phyloP scores from a whole-genome alignment of 2,113 vertebrate species.

The Rana temporaria region DNA sequence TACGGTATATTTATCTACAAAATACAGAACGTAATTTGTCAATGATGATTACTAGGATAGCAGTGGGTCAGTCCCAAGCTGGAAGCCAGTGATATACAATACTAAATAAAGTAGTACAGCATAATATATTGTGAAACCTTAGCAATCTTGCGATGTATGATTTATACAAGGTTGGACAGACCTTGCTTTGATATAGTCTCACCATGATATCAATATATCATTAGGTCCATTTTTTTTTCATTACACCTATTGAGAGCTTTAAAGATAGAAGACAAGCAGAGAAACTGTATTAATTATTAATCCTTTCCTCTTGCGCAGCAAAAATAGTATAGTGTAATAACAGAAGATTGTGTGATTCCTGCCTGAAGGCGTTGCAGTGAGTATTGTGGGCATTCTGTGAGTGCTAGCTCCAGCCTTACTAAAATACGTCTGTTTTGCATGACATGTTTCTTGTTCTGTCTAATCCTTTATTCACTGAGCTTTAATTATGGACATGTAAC shows the following conservation, averaged over 20 bases:
- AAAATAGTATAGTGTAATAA: conserved; percentile 34
- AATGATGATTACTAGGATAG: not conserved
- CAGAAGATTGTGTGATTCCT: not conserved
- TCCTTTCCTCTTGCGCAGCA: conserved; percentile 14
- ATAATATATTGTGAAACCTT: not conserved
- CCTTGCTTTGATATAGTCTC: conserved; percentile 44
- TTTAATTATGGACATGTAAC: not conserved
- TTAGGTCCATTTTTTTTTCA: conserved; percentile 38
- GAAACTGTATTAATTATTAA: conserved; percentile 49
- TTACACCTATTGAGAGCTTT: conserved; percentile 42
- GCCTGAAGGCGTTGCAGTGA: conserved; percentile 8
- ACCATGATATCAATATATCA: conserved; percentile 42
- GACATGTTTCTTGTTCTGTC: not conserved
- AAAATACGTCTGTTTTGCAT: not conserved
- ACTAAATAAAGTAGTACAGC: conserved; percentile 16
- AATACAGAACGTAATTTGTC: not conserved
- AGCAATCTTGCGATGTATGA: not conserved
- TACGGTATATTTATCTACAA: too few relatives aligned
- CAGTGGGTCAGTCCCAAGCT: not conserved
- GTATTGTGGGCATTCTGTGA: not conserved
- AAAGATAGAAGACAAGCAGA: conserved; percentile 35
- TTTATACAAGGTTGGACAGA: conserved; percentile 45
- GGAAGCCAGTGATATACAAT: not conserved
- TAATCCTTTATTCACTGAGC: not conserved
- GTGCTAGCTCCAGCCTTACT: not conserved